phyloP scores from a whole-genome alignment of 2,113 vertebrate species.

The Dromiciops gliroides region DNA sequence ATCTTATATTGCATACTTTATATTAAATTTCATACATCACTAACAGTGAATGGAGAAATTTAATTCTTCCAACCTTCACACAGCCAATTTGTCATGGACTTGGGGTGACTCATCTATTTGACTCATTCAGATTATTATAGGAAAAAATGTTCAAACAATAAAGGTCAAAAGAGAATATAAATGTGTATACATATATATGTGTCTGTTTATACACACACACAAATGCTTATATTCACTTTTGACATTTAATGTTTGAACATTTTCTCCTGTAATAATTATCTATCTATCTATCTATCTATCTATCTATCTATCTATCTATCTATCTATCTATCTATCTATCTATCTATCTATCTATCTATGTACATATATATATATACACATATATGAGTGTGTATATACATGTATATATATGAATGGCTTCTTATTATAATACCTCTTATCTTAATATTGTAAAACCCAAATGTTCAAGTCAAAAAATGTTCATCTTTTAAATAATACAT shows the following conservation, averaged over 20 bases:
- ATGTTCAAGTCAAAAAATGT: background rate
- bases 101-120: background rate
- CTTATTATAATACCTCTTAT: background rate
- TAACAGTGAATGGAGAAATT: background rate
- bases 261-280: too few species aligned
- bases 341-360: too few species aligned
- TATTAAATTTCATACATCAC: background rate
- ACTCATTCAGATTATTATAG: background rate
- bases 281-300: too few species aligned
- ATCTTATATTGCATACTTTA: background rate
- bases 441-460: background rate
- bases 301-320: too few species aligned
- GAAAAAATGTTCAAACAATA: background rate
- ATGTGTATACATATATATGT: too few species aligned
- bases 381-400: too few species aligned
- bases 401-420: too few species aligned
- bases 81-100: background rate
- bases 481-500: background rate
- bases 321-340: too few species aligned
- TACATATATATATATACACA: too few species aligned
- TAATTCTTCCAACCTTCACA: background rate
- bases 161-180: background rate
- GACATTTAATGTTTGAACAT: too few species aligned
- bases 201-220: too few species aligned
- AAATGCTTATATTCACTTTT: too few species aligned